Percentiles rank a stretch among this genome's conserved stretches.
These are phyloP conservation scores for Halichoeres trimaculatus DNA, from an alignment of 2,113 vertebrate genomes.

Conservation along the genomic window DNA sequence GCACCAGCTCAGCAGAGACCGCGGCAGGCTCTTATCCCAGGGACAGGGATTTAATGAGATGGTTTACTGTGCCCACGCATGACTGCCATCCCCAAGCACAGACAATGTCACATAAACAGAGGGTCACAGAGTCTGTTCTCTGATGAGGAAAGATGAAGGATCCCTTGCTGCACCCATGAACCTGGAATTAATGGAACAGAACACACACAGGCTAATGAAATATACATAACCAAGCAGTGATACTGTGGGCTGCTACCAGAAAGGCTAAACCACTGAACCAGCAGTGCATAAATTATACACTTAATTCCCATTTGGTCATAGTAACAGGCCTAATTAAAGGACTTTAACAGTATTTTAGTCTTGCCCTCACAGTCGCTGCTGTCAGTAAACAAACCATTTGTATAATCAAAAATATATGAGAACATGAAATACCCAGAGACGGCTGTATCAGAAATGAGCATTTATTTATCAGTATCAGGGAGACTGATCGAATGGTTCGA, in stretches of 20 bases:
- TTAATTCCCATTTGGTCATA: not conserved
- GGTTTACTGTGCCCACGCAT: constrained; percentile 40
- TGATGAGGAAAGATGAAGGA: constrained; percentile 34
- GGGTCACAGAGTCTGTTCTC: constrained; percentile 45
- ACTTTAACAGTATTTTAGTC: not conserved
- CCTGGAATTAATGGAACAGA: constrained; percentile 45
- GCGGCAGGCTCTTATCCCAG: constrained; percentile 32
- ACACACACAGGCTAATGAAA: constrained; percentile 22
- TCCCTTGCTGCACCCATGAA: constrained; percentile 10
- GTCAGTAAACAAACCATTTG: not conserved
- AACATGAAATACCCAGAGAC: not conserved
- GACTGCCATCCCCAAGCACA: constrained; percentile 39
- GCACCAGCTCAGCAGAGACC: constrained; percentile 36
- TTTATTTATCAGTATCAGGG: not conserved
- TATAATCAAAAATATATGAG: not conserved
- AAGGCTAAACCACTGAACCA: constrained; percentile 1
- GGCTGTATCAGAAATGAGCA: not conserved
- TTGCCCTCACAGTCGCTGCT: not conserved
- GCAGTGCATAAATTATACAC: constrained; percentile 16
- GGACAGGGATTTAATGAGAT: constrained; percentile 57
- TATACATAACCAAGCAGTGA: constrained; percentile 1
- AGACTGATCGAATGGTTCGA: not conserved
- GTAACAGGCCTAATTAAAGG: not conserved
- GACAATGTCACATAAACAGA: constrained; percentile 50
- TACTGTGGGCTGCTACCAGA: not conserved